Evolutionary conservation across 2,113 vertebrate genomes (phyloP), one percentile per base, ranked within the genome.

Genomic region (Microcebus murinus): DNA sequence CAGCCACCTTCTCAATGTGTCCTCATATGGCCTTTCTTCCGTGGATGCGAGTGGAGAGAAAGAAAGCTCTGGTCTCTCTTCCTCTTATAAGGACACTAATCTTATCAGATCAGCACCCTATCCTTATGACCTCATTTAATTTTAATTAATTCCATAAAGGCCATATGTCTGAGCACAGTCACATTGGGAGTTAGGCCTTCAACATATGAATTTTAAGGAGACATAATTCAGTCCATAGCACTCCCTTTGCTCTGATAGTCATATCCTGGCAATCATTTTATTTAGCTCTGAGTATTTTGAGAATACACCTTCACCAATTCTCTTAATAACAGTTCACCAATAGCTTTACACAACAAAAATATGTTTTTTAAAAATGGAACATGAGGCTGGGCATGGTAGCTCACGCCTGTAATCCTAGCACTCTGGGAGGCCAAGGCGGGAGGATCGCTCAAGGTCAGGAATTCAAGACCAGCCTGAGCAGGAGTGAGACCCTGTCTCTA

Each of bases 331-430:
- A 87, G 17, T 87, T 96, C 13, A 95, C 14, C 59, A 88, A 36
- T 61, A 92, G 80, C 55, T 23, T 93, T 20, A 91, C 6, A 61
- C 9, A 79, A 71, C 23, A 95, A 95, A 68, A 74, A 67, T 18
- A 42, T 4, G 12, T 71, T 95, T 88, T 71, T 93, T 91, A 96
- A 93, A 96, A 96, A 74, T 18, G 79, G 79, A 96, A 39, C 15
- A 48, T 50, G 68, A 45, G 45, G 45, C 8, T 45, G 45, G 45
- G 45, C 8, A 8, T 45, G 45, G 45, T 45, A 8, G 45, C 45
- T 45, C 45, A 45, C 8, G 8, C 45, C 45, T 45, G 45, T 45
- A 45, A 45, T 45, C 45, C 45, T 45, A 45, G 45, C 42, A 45
- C 42, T 45, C 42, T 45, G 42, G 42, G 42, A 45, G 42, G 42